phyloP scores from a whole-genome alignment of 2,113 vertebrate genomes.

The Callospermophilus lateralis region DNA sequence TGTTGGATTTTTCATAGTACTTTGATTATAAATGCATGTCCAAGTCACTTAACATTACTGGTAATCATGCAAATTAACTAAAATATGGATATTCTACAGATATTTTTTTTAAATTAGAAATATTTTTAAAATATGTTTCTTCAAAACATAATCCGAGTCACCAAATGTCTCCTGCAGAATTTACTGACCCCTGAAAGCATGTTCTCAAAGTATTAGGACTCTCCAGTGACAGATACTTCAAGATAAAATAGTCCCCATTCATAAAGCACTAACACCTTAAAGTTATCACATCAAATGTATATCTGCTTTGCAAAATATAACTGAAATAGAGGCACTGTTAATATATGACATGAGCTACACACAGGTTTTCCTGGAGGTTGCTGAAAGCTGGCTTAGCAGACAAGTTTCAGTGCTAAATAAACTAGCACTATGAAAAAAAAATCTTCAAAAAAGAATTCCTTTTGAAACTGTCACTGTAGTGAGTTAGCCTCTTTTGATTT shows the following conservation, averaged over 20 bases:
- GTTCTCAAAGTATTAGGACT: background rate
- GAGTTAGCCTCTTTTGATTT: slow-evolving; percentile 74
- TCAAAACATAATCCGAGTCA: slow-evolving; percentile 15
- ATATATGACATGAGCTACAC: background rate
- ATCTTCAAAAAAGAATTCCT: slow-evolving; percentile 62
- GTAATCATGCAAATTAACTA: background rate
- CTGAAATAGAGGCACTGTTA: background rate
- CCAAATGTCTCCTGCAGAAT: background rate
- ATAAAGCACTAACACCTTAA: background rate
- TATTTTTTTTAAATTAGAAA: background rate
- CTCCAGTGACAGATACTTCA: background rate
- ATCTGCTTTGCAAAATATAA: slow-evolving; percentile 20
- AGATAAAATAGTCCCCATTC: slow-evolving; percentile 1
- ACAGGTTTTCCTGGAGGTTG: slow-evolving; percentile 43
- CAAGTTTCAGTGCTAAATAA: slow-evolving; percentile 60
- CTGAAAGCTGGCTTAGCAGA: slow-evolving; percentile 62
- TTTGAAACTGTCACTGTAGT: slow-evolving; percentile 65
- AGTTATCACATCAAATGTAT: background rate
- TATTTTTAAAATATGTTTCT: too few species aligned
- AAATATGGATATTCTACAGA: background rate
- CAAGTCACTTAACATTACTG: background rate
- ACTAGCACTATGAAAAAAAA: background rate
- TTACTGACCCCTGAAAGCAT: background rate
- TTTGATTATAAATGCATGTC: background rate
- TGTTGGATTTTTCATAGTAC: background rate